Base-by-base conservation (phyloP, 2,888 invertebrate genomes). In the Drosophila falleni region DNA sequence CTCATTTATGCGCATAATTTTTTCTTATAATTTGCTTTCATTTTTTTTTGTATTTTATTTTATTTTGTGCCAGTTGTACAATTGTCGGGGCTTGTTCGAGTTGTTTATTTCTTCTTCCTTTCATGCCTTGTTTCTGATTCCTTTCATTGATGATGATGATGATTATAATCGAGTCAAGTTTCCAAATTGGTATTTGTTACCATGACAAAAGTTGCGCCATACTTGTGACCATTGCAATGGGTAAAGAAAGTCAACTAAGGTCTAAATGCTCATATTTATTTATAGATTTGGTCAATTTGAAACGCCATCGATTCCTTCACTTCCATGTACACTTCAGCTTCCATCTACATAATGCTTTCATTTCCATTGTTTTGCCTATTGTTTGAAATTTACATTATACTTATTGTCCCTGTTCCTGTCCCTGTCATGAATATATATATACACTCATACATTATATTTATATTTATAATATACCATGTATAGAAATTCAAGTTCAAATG, bases 1-100 rank as follows among this genome's bases (percentile, higher is more conserved):
- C 72, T 74, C 83, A 86, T 89, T 84, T 86, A 89, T 84, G 89
- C 84, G 87, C 84, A 84, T 84, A 84, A 87, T 89, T 82, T 86
- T 66, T 69, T 66, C 67, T 71, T 74, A 71, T 82, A 71, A 83
- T 69, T 77, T 82, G 56, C 61, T 66, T 70, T 74, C 51, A 65
- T 73, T 73, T 71, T 11, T 33, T 31, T 41, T 16, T 42, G 31
- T 37, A 1, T 33, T 33, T 13, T 11, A 23, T 31, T 41, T 16
- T 42, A 31, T 37, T 1, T 31, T 16, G 10, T 15, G 9, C 15
- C 19, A 26, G 23, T 23, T 50, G 37, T 37, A 51, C 51, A 51
- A 51, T 51, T 39, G 26, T 39, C n/a, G 19, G 10, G 31, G 35
- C 1, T 62, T 62, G 61, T 54, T 61, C 53, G 29, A 15, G 31